Evolutionary conservation across 2,888 invertebrate species (phyloP), one percentile per base, ranked within the genome.

Genomic region (Pheosia gnoma): DNA sequence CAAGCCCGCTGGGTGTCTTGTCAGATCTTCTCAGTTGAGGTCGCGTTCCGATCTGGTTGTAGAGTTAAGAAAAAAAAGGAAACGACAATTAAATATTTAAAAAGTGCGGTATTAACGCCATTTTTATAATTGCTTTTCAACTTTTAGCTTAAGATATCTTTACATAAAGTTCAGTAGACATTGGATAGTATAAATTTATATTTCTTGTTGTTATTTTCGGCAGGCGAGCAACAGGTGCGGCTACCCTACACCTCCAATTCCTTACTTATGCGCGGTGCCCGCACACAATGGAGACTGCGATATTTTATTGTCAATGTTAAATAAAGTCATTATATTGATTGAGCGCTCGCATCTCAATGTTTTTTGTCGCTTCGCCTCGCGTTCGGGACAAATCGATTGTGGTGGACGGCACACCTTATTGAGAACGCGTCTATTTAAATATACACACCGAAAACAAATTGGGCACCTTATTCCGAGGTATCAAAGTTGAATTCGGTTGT

Each of bases 321-420:
- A 93, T 93, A 93, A 91, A 93, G 93, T 90, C 93, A 91, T 93
- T 93, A 93, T 93, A 90, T 91, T 93, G 93, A 93, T 93, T 89
- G 92, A 93, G 81, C 80, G 88, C 67, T 67, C 63, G 70, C 77
- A 77, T 79, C 77, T 73, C 67, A 61, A 65, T 64, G 66, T 74
- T 78, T 79, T 82, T 83, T 83, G 74, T 82, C 75, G 74, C 80
- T 71, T 74, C 63, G 70, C 78, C 76, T 78, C 77, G 76, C 77
- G 78, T 84, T 88, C 84, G 84, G 82, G 79, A 87, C 89, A 87
- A 89, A 92, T 92, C 90, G 90, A 90, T 90, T 89, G 85, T 82
- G 80, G 84, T 84, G 86, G 85, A 83, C 85, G 79, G 75, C 83
- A 81, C 83, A 86, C 87, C 85, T 86, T 87, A 88, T 85, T 82